Conservation (phyloP, 1,140 invertebrate species). For the Macrotrachela quadricornifera region DNA sequence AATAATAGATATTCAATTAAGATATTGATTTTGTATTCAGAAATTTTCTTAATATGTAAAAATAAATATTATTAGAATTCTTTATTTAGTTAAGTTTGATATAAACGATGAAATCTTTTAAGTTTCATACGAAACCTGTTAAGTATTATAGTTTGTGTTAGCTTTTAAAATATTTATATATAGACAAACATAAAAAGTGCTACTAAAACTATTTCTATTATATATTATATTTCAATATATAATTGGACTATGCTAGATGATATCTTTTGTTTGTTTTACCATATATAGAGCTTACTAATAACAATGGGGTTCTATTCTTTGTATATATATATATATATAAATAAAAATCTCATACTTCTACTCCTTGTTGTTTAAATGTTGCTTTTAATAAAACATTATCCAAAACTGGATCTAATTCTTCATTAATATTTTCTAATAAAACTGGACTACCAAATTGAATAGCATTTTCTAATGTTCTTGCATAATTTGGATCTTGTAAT, state of each 20-base stretch:
- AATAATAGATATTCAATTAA: too few species aligned
- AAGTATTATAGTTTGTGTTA: too few species aligned
- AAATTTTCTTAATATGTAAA: too few species aligned
- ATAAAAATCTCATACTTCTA: conserved; percentile 15
- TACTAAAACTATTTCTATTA: too few species aligned
- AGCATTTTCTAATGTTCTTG: conserved; percentile 26
- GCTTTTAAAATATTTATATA: too few species aligned
- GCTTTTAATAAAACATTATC: conserved; percentile 28
- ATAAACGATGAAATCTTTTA: neutral
- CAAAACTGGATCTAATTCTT: conserved; percentile 30
- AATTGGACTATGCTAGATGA: too few species aligned
- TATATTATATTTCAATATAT: too few species aligned
- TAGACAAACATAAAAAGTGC: too few species aligned
- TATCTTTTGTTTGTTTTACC: conserved; percentile 27
- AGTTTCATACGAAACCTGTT: conserved; percentile 9
- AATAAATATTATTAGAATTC: too few species aligned
- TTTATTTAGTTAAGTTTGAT: neutral
- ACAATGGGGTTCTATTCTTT: too few species aligned
- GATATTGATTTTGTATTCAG: too few species aligned
- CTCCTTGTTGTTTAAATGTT: conserved; percentile 28
- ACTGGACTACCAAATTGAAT: conserved; percentile 30
- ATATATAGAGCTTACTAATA: conserved; percentile 28
- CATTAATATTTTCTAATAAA: conserved; percentile 30
- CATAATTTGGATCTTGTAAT: conserved; percentile 26
- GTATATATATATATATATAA: neutral